Evolutionary conservation across 1,140 invertebrate genomes (phyloP).

Genomic region (Drusus annulatus): DNA sequence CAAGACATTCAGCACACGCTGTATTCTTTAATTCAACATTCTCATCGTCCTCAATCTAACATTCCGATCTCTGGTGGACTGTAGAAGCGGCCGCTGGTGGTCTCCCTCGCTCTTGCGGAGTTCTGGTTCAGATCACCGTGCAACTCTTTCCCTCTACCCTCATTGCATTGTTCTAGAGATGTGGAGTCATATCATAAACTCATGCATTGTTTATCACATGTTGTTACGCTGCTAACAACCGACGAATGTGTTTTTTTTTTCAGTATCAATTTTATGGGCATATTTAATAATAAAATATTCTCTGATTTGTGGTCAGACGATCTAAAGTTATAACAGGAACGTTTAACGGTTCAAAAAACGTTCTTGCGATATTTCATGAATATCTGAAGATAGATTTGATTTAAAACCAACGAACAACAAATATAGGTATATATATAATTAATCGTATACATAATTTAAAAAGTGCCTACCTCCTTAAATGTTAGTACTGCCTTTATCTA

Average conservation of each 20-base stretch:
- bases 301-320: background rate
- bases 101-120: constrained; percentile 2
- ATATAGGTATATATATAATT: no score
- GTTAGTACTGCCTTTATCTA: no score
- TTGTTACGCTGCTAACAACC: constrained; percentile 38
- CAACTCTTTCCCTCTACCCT: constrained; percentile 6
- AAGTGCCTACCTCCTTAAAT: no score
- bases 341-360: no score
- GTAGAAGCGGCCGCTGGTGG: constrained; percentile 7
- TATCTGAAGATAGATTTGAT: no score
- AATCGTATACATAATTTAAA: no score
- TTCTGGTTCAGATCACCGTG: background rate
- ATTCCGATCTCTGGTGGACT: constrained; percentile 36
- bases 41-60: constrained; percentile 33
- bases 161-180: constrained; percentile 39
- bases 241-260: constrained; percentile 35
- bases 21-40: constrained; percentile 39
- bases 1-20: constrained; percentile 36
- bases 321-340: background rate
- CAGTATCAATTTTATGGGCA: constrained; percentile 11
- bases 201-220: constrained; percentile 42
- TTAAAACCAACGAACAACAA: no score
- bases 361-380: no score
- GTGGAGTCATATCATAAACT: constrained; percentile 38
- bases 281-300: constrained; percentile 8